These are phyloP conservation scores for Andricus grossulariae DNA, from an alignment of 1,140 invertebrate species.

Conservation along the genomic window DNA sequence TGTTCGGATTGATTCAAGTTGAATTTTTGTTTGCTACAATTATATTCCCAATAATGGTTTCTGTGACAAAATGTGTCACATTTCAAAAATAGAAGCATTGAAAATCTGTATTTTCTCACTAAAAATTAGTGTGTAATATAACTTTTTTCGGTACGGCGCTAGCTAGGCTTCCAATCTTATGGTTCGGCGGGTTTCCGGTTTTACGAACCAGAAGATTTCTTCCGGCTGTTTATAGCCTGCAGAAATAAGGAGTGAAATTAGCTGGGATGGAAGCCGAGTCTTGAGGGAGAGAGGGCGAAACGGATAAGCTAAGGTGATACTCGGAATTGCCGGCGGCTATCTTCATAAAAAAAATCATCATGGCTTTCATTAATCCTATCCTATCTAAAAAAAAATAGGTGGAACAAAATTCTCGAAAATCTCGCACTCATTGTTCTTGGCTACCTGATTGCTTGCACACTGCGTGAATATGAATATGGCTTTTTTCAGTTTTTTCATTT, in stretches of 20 bases:
- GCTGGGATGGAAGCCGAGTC: conserved; percentile 12
- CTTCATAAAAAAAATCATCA: neutral
- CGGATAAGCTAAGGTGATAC: neutral
- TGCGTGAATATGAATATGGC: too few species aligned
- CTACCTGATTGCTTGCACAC: too few species aligned
- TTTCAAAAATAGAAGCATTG: neutral
- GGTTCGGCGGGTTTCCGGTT: conserved; percentile 42
- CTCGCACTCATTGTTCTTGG: too few species aligned
- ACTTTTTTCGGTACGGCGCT: conserved; percentile 11
- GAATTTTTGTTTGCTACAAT: too few species aligned
- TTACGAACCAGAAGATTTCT: conserved; percentile 50
- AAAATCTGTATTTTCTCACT: neutral
- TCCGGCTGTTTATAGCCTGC: conserved; percentile 53
- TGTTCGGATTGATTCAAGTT: too few species aligned
- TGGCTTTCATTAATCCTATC: neutral
- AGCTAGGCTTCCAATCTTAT: conserved; percentile 30
- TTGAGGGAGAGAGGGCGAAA: conserved; percentile 4
- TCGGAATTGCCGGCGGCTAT: neutral
- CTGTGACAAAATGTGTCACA: too few species aligned
- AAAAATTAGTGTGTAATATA: conserved; percentile 7
- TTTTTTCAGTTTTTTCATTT: too few species aligned
- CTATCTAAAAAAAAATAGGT: too few species aligned
- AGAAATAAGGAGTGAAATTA: conserved; percentile 56
- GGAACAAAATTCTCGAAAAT: too few species aligned
- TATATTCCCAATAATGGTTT: too few species aligned